Conservation (phyloP, 2,888 invertebrate species). For the Deroplatys truncata region DNA sequence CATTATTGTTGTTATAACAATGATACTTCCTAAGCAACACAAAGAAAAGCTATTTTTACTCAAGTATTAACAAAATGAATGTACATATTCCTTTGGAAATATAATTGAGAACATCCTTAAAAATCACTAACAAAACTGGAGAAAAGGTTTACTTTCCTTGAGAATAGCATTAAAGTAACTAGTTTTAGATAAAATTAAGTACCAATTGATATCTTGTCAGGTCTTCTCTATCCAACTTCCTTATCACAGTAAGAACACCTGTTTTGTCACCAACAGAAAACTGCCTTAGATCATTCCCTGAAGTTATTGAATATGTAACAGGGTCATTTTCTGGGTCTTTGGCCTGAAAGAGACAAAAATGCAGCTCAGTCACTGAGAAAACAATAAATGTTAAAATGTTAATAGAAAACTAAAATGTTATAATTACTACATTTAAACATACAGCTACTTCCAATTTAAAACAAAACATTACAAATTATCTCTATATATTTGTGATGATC, state of each 20-base stretch:
- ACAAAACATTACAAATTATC: no score
- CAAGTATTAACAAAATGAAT: background rate
- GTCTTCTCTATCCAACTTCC: conserved; percentile 82
- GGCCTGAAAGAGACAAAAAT: conserved; percentile 48
- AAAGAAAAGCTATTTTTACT: background rate
- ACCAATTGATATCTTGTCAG: conserved; percentile 84
- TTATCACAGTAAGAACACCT: conserved; percentile 85
- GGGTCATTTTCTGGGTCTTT: conserved; percentile 84
- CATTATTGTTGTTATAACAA: conserved; percentile 19
- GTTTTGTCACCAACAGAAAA: conserved; percentile 80
- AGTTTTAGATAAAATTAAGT: conserved; percentile 35
- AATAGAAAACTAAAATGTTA: no score
- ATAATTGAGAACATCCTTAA: background rate
- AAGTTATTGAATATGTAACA: conserved; percentile 79
- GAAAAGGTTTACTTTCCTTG: no score
- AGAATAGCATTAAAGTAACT: no score
- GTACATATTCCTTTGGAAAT: background rate
- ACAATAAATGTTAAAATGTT: background rate
- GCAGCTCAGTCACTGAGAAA: background rate
- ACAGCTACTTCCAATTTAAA: no score
- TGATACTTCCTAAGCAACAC: background rate
- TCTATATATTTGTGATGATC: no score
- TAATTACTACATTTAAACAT: no score
- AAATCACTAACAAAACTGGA: no score
- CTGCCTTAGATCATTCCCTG: conserved; percentile 84